Conservation (phyloP, 2,113 vertebrate genomes). For the Circaetus gallicus region DNA sequence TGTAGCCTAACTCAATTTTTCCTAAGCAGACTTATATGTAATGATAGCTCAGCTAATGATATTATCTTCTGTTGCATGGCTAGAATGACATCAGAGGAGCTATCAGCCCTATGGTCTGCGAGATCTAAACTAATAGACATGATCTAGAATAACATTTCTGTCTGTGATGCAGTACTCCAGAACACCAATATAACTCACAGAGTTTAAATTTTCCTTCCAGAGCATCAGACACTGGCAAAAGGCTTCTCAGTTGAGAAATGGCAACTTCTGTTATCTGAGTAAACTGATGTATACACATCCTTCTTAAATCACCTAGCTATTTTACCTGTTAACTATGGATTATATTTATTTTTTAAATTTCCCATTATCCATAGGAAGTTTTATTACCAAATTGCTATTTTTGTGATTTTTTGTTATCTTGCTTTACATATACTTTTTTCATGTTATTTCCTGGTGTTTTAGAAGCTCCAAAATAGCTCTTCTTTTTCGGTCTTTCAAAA, state of each 20-base stretch:
- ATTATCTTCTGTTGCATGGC: background rate
- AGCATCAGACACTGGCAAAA: background rate
- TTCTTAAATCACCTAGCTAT: background rate
- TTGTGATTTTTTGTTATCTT: background rate
- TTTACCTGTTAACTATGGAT: background rate
- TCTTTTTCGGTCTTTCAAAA: background rate
- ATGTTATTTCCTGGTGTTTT: background rate
- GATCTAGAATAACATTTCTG: slow-evolving; percentile 21
- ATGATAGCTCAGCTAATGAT: background rate
- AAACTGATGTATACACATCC: background rate
- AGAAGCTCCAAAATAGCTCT: background rate
- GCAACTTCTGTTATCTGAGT: background rate
- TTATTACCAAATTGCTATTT: background rate
- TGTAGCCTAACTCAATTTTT: background rate
- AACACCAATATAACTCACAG: background rate
- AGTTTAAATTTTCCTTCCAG: background rate
- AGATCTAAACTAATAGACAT: slow-evolving; percentile 14
- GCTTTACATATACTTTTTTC: background rate
- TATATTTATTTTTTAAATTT: background rate
- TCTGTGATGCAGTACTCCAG: background rate
- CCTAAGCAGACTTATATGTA: background rate
- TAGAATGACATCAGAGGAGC: slow-evolving; percentile 32
- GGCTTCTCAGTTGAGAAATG: background rate
- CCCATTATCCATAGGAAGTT: background rate
- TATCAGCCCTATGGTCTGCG: background rate